Conservation (phyloP, 1,140 invertebrate genomes). For the Alviniconcha marisindica region DNA sequence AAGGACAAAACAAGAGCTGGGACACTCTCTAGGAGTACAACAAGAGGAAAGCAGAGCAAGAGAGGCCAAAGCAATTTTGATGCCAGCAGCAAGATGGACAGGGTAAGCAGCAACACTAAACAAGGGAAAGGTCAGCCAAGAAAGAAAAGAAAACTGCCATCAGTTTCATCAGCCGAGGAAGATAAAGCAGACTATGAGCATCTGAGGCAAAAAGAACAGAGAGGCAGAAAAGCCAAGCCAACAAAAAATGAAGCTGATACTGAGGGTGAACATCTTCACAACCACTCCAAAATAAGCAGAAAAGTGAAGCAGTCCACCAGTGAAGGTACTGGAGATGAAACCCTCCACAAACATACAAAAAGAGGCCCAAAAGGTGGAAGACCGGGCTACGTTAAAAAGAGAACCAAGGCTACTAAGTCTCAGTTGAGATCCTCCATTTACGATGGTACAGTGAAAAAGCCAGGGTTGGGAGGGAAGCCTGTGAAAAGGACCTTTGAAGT, state of each 20-base stretch:
- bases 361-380: no score
- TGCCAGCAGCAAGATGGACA: neutral
- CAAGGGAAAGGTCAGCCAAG: neutral
- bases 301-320: no score
- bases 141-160: neutral
- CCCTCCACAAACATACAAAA: no score
- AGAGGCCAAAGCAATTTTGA: neutral
- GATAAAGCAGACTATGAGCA: neutral
- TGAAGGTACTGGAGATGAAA: no score
- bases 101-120: neutral
- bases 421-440: neutral
- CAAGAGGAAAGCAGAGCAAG: neutral
- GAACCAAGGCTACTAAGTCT: no score
- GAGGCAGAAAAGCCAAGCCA: neutral
- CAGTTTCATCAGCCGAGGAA: neutral
- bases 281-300: no score
- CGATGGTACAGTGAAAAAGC: neutral
- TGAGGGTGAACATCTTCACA: no score
- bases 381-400: no score
- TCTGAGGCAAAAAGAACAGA: neutral
- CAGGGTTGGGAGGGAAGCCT: slow-evolving; percentile 10
- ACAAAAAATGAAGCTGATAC: no score
- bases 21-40: neutral
- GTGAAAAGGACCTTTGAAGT: neutral
- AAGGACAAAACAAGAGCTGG: no score